Evolutionary conservation across 2,888 invertebrate genomes (phyloP), one percentile per base, ranked within the genome.

Genomic region (Mylabris sibirica): DNA sequence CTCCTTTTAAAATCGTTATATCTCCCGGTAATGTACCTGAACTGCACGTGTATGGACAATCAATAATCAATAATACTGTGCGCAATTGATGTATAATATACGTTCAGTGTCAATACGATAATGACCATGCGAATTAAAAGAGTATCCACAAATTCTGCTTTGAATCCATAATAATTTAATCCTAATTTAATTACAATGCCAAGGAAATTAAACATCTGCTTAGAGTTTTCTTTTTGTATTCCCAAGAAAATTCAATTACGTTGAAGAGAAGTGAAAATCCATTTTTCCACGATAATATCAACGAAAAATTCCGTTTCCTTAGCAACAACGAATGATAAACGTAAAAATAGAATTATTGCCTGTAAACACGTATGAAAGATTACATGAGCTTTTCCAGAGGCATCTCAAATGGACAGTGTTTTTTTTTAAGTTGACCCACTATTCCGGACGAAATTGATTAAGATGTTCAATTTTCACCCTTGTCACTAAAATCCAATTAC

Each of bases 111-210:
- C 30, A 30, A 30, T 30, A 30, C 30, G 30, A 6, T 8, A 8
- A 30, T 30, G 30, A 30, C 30, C 30, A 30, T 30, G 8, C 30
- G 30, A 30, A 38, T 38, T 38, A 14, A 14, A 38, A 38, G 38
- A 41, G n/a, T 12, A 14, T 44, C 17, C 1, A 44, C 44, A 44
- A 17, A 17, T 17, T 44, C 38, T 4, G 17, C 44, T 17, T n/a
- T 44, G 44, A 44, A 44, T n/a, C 44, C 44, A 20, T 49, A 49
- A 49, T 49, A 20, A 20, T 49, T 8, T 49, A 49, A 49, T 49
- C 49, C 49, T 49, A 49, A 49, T 49, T 49, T 20, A 49, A 49
- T 49, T 49, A 49, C 9, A 1, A 20, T 30, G 30, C 1, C 20
- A 49, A 20, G 49, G 49, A 49, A 49, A 49, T 49, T 49, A 49